These are phyloP conservation scores for Ursus arctos DNA, from an alignment of 2,113 vertebrate species.

Conservation along the genomic window DNA sequence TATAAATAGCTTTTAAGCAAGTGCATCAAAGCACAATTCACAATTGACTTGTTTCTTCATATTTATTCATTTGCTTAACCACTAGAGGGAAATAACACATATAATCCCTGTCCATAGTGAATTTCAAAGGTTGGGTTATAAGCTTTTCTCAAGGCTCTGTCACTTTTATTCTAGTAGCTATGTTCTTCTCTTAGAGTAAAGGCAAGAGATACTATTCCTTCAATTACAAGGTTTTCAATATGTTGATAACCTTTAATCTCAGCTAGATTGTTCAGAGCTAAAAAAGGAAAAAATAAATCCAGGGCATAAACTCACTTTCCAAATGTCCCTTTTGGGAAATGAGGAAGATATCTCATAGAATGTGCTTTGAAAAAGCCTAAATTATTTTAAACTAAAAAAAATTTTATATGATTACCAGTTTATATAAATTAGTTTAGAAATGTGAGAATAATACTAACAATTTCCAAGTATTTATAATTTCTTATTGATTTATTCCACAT, in stretches of 20 bases:
- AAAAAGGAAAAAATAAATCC: background rate
- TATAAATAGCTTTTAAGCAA: conserved; percentile 40
- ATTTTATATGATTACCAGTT: background rate
- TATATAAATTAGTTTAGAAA: background rate
- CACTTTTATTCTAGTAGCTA: background rate
- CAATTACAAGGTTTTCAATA: conserved; percentile 32
- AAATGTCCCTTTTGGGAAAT: background rate
- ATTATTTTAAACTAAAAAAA: background rate
- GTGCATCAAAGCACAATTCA: background rate
- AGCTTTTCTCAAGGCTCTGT: background rate
- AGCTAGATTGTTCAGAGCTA: background rate
- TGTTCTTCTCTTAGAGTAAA: conserved; percentile 8
- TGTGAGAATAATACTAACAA: background rate
- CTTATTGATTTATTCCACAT: background rate
- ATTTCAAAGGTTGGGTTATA: background rate
- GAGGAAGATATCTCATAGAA: background rate
- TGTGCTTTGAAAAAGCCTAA: background rate
- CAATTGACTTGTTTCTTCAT: background rate
- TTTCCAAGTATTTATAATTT: background rate
- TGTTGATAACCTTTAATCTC: conserved; percentile 45
- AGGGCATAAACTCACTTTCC: background rate
- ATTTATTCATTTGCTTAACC: conserved; percentile 61
- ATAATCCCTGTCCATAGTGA: background rate
- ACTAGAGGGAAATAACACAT: background rate
- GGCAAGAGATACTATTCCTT: background rate